Conservation (phyloP, 1,140 invertebrate genomes). For the Temnothorax nylanderi region DNA sequence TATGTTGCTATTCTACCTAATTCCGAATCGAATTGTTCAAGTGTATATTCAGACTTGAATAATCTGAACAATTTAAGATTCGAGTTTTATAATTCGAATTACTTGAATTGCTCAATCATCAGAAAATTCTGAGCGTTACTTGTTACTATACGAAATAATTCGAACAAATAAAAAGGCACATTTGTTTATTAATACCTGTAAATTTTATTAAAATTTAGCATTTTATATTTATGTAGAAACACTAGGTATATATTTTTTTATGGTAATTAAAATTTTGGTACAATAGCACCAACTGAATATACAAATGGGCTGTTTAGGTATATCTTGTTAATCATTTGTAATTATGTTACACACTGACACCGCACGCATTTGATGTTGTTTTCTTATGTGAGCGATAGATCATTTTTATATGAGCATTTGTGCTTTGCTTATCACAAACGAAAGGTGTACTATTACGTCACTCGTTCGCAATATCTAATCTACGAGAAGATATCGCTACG, state of each 20-base stretch:
- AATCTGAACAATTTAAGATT: neutral
- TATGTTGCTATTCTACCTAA: neutral
- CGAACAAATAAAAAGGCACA: constrained; percentile 7
- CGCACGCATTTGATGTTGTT: neutral
- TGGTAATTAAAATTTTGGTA: neutral
- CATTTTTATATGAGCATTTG: neutral
- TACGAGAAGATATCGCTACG: neutral
- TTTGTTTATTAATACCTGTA: neutral
- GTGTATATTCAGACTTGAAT: neutral
- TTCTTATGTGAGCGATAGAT: neutral
- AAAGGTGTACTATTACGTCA: neutral
- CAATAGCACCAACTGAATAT: neutral
- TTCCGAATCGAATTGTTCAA: neutral
- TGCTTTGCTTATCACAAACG: neutral
- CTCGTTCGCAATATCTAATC: neutral
- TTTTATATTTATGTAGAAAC: neutral
- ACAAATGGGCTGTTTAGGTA: neutral
- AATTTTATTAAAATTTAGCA: neutral
- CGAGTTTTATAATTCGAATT: neutral
- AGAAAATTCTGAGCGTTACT: neutral
- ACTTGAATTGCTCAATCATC: neutral
- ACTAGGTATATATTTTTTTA: neutral
- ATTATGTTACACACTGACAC: neutral
- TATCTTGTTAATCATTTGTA: neutral
- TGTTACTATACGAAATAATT: constrained; percentile 9